Conservation (phyloP, 2,888 invertebrate species). For the Tolmerus cingulatus region DNA sequence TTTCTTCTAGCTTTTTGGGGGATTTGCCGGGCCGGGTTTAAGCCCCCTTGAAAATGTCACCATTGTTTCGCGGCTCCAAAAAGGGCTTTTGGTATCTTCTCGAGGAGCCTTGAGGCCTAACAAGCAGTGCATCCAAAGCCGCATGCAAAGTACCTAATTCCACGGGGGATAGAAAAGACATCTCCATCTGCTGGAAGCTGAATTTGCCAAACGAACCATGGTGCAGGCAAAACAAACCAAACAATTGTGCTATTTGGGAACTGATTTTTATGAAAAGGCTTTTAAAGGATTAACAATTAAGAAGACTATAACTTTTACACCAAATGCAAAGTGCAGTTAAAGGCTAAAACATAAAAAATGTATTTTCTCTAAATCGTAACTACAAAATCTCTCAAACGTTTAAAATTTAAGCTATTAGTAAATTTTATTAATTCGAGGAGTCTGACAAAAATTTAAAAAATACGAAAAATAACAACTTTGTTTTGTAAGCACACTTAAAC, state of each 20-base stretch:
- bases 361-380: too few relatives aligned
- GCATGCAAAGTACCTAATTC: neutral
- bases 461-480: too few relatives aligned
- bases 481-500: too few relatives aligned
- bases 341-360: too few relatives aligned
- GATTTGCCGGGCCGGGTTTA: neutral
- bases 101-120: neutral
- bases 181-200: neutral
- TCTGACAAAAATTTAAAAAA: too few relatives aligned
- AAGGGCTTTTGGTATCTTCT: neutral
- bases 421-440: too few relatives aligned
- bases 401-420: too few relatives aligned
- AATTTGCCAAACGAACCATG: neutral
- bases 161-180: neutral
- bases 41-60: neutral
- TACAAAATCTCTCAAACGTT: too few relatives aligned
- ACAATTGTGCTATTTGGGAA: neutral
- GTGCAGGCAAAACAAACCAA: neutral
- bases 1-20: neutral
- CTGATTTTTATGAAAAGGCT: too few relatives aligned
- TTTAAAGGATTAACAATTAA: too few relatives aligned
- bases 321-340: too few relatives aligned
- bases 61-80: neutral
- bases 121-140: neutral
- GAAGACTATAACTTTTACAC: too few relatives aligned